Evolutionary conservation across 2,113 vertebrate species (phyloP), one percentile per base, ranked within the genome.

Genomic region (Arizona elegans): DNA sequence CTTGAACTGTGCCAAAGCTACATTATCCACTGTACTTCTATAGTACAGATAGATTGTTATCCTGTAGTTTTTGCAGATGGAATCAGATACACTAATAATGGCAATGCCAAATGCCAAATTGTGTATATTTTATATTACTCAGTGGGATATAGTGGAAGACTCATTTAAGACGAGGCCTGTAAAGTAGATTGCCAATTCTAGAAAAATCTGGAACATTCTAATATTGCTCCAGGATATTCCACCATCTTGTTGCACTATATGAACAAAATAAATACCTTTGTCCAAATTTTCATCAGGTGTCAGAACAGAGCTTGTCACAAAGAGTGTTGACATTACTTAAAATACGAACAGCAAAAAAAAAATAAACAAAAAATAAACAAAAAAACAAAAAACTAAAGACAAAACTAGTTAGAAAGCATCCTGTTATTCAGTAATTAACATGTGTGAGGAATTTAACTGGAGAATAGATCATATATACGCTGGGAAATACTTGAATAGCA

Each of bases 401-500:
- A 59, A 59, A 53, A 13, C 70, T 92, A 92, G 29, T 56, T 92
- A 65, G 15, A 86, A 88, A 87, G 8, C 75, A 91, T 62, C 56
- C 87, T 33, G 54, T 21, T 75, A 93, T 86, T 93, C 55, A 56
- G 56, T 93, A 96, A 53, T 91, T 91, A 93, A 65, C 1, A 92
- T 94, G 38, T 90, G 86, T 0, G n/a, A 94, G 94, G 91, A 75
- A 91, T 0, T 52, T 90, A 50, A 85, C 52, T 59, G 1, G 47
- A 87, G 95, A 94, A 94, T 58, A 92, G 89, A 93, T 94, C 92
- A 92, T 86, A 94, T 94, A 53, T 75, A 90, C 15, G 92, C 93
- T 70, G 75, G 94, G 93, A 95, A 96, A 96, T 94, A 88, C 87
- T 92, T 95, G 62, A 1, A 26, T 96, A 90, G 92, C 75, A 92